Evolutionary conservation across 2,113 vertebrate genomes (phyloP), one percentile per base, ranked within the genome.

Genomic region (Mus spicilegus): DNA sequence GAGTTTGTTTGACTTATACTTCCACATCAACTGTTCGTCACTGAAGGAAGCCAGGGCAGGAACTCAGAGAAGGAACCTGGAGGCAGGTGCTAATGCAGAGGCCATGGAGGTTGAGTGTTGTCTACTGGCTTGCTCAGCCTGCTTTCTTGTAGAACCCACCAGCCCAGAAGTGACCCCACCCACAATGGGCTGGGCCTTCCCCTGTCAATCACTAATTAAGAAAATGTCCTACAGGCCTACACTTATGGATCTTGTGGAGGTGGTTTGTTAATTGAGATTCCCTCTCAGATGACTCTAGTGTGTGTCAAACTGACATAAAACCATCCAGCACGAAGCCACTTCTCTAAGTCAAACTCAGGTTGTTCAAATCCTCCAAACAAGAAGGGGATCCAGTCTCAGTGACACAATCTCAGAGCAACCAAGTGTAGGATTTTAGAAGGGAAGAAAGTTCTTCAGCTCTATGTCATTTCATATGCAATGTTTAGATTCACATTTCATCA

Each of bases 261-360:
- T 8, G 13, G 42, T 84, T 63, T 84, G 56, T 42, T 28, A 42
- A 42, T 42, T 63, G 26, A 84, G 58, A 4, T 30, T 46, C 24
- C 58, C 24, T 84, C 80, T 58, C 33, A 58, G 39, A 42, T 42
- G 81, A 63, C 58, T 17, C 39, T 63, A 84, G 56, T n/a, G 63
- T 30, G 13, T 84, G 58, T 30, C 81, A 61, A 63, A 84, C 56
- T 42, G 56, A 63, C 81, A 17, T 84, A 63, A 84, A 28, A 84
- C 14, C 61, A 30, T 84, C n/a, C n/a, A 30, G 58, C 81, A 39
- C n/a, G 28, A 96, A 33, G 11, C 49, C 20, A 16, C 26, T 63
- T 93, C 39, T 96, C n/a, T 78, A 73, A 81, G 20, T 73, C 67
- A 93, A 76, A 90, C 28, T 75, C 30, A 16, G 11, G 78, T 49